phyloP scores from a whole-genome alignment of 2,888 invertebrate species.

The Oscheius sp. region DNA sequence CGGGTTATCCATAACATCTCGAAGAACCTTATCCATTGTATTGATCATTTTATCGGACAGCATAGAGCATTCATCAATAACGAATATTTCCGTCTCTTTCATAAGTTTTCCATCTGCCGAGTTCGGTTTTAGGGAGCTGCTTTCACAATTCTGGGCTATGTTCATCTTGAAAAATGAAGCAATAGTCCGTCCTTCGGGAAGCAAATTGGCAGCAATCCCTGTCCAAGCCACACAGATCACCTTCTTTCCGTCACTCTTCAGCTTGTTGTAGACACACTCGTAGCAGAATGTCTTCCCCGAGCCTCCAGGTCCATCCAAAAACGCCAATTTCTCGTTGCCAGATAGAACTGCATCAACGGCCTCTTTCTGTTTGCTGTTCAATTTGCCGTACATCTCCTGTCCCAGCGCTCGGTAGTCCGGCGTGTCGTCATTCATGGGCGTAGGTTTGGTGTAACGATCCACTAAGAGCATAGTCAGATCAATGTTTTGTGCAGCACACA shows the following conservation, averaged over 20 bases:
- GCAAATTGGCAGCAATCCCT: slow-evolving; percentile 37
- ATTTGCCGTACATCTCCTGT: not conserved
- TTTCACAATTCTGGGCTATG: no score
- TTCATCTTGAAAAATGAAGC: no score
- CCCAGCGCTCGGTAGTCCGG: not conserved
- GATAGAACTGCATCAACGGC: not conserved
- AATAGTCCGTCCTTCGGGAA: no score
- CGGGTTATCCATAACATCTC: slow-evolving; percentile 29
- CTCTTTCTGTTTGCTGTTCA: not conserved
- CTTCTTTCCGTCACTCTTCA: not conserved
- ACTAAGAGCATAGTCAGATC: no score
- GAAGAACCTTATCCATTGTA: slow-evolving; percentile 22
- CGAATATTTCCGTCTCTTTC: no score
- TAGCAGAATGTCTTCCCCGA: slow-evolving; percentile 34
- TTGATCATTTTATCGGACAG: slow-evolving; percentile 24
- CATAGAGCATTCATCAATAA: slow-evolving; percentile 40
- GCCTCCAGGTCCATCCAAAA: slow-evolving; percentile 35
- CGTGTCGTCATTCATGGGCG: not conserved
- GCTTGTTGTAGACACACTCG: slow-evolving; percentile 15
- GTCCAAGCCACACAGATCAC: slow-evolving; percentile 32
- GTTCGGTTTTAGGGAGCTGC: no score
- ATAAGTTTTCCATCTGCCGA: no score
- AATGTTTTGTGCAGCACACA: no score
- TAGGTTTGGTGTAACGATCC: not conserved
- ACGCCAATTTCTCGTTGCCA: not conserved